Base-by-base conservation (phyloP, 1,140 invertebrate species). In the Trissolcus basalis region DNA sequence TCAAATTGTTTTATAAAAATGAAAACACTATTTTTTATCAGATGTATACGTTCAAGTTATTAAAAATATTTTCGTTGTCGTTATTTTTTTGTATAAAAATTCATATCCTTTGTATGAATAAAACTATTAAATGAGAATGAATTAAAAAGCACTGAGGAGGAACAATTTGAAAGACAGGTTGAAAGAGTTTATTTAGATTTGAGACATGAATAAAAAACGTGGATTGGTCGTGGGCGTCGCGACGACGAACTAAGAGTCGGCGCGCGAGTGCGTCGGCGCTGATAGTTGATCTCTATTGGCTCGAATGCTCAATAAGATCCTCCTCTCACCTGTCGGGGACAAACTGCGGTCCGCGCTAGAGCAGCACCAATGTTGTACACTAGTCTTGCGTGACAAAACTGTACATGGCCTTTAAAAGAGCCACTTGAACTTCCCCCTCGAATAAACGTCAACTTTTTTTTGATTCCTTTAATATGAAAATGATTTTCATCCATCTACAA, bases 241-340 rank as follows among this genome's bases (percentile, higher is more conserved):
- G 78, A 76, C 73, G 70, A 16, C 36, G 48, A 15, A 36, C 60
- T 64, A 59, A 48, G 36, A 65, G 32, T 36, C 12, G 44, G 14
- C 11, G 6, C 6, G 65, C 61, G 70, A 71, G 51, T 74, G 74
- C 78, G 78, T 74, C 74, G 74, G 78, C 78, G 78, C 78, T 71
- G 55, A 63, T 61, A 73, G 71, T 61, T 69, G 55, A 68, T 59
- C 75, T 75, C 71, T 75, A 80, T 77, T 80, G 78, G 78, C 14
- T 59, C 54, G 14, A 54, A 59, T 69, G 65, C 56, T 43, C 39
- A 63, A 51, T 44, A 75, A 73, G 78, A 74, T 74, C 78, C 74
- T 61, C 78, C 78, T 79, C 73, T 77, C 70, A 56, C 64, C 74
- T 16, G 63, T 53, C 49, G 67, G 63, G 61, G 67, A 77, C 68